These are phyloP conservation scores for Rhopilema esculentum DNA, from an alignment of 30 jellyfish, hydroid and myxozoan species.

Conservation along the genomic window DNA sequence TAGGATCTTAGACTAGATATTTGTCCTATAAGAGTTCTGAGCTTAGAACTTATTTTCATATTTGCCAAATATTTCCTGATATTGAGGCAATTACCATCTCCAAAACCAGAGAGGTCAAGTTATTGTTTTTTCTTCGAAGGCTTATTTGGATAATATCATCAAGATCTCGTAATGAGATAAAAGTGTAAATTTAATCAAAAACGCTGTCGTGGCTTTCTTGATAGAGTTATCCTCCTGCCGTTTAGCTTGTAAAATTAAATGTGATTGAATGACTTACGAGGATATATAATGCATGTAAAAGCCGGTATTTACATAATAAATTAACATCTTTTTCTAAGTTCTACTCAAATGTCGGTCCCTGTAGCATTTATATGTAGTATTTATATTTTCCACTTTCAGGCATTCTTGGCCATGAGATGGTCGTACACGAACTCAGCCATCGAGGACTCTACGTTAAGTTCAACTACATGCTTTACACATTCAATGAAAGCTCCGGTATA, in stretches of 20 bases:
- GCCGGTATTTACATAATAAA: too few relatives aligned
- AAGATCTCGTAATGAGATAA: neutral
- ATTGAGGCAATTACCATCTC: neutral
- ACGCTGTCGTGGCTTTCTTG: too few relatives aligned
- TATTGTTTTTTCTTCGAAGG: neutral
- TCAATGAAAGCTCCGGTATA: neutral
- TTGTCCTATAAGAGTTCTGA: too few relatives aligned
- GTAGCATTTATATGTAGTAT: too few relatives aligned
- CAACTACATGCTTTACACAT: slow-evolving; percentile 40
- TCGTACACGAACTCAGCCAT: slow-evolving; percentile 57
- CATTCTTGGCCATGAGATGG: slow-evolving; percentile 77
- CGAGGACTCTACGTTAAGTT: slow-evolving; percentile 62
- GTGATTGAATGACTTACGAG: too few relatives aligned
- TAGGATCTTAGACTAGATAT: too few relatives aligned
- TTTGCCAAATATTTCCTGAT: neutral
- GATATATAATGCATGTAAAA: too few relatives aligned
- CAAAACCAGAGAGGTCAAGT: neutral
- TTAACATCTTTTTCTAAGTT: too few relatives aligned
- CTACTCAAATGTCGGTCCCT: too few relatives aligned
- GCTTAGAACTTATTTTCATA: neutral
- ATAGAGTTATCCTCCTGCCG: too few relatives aligned
- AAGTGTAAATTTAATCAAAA: too few relatives aligned
- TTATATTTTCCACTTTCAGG: slow-evolving; percentile 54
- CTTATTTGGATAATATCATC: neutral
- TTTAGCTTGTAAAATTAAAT: too few relatives aligned